These are phyloP conservation scores for Phoebastria nigripes DNA, from an alignment of 2,797 vertebrate genomes.

Conservation along the genomic window DNA sequence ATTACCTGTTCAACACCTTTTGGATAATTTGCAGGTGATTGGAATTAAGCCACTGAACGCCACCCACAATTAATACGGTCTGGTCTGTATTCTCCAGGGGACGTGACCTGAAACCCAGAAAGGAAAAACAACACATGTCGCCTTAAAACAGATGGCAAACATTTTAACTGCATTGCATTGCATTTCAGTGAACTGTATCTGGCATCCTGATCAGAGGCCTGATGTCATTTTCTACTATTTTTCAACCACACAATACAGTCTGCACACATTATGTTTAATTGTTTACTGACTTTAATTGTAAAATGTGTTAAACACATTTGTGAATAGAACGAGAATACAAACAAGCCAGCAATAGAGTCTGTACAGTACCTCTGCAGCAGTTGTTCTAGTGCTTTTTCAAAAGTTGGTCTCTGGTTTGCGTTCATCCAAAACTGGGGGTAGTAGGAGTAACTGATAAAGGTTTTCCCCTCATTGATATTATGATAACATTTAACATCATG, in stretches of 20 bases:
- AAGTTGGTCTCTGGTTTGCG: constrained; percentile 80
- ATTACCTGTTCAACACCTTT: constrained; percentile 84
- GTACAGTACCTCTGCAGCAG: constrained; percentile 85
- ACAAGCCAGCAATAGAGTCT: background rate
- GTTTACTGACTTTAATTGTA: constrained; percentile 11
- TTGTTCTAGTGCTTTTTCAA: constrained; percentile 85
- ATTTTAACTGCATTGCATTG: constrained; percentile 57
- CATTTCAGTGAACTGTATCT: constrained; percentile 62
- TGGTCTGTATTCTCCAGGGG: constrained; percentile 85
- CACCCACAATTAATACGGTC: constrained; percentile 91
- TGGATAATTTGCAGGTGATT: constrained; percentile 87
- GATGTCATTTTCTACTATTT: constrained; percentile 56
- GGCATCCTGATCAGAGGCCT: constrained; percentile 46
- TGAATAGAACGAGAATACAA: background rate
- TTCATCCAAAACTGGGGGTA: constrained; percentile 95
- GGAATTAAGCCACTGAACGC: constrained; percentile 94
- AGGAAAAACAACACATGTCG: constrained; percentile 59
- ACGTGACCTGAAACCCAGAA: constrained; percentile 82
- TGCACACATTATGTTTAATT: background rate
- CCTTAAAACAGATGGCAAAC: constrained; percentile 70
- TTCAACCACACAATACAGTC: constrained; percentile 12
- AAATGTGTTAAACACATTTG: constrained; percentile 51
- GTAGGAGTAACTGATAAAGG: constrained; percentile 88
- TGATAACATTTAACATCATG: constrained; percentile 85
- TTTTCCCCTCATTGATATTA: constrained; percentile 85